These are phyloP conservation scores for Spatula versicolor DNA, from an alignment of 2,797 vertebrate species.

Conservation along the genomic window DNA sequence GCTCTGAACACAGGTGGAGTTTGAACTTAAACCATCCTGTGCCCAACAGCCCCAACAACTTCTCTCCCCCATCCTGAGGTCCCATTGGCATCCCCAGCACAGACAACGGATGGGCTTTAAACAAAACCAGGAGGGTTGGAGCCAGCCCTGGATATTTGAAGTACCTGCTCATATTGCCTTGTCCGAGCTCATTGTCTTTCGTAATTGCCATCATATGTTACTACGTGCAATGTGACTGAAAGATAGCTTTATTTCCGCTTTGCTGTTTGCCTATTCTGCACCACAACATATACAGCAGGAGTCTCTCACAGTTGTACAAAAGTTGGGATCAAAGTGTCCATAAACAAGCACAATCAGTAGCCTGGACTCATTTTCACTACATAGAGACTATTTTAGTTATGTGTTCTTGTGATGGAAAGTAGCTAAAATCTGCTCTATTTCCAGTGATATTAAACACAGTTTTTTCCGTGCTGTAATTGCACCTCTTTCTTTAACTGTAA, in stretches of 20 bases:
- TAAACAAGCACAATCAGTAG: not conserved
- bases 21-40: not conserved
- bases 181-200: constrained; percentile 43
- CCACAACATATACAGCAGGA: not conserved
- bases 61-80: not conserved
- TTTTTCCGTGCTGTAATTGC: not conserved
- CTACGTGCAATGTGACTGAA: constrained; percentile 2
- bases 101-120: not conserved
- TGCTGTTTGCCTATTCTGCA: constrained; percentile 4
- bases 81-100: not conserved
- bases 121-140: constrained; percentile 25
- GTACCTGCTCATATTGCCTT: constrained; percentile 47
- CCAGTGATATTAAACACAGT: not conserved
- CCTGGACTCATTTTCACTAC: not conserved
- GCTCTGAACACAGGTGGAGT: not conserved
- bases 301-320: not conserved
- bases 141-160: constrained; percentile 31
- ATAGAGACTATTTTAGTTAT: not conserved
- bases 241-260: constrained; percentile 3
- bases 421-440: not conserved
- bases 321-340: not conserved
- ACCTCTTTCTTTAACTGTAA: not conserved
- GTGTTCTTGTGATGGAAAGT: not conserved
- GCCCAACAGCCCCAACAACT: not conserved
- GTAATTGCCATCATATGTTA: constrained; percentile 40